These are phyloP conservation scores for Columba livia DNA, from an alignment of 2,113 vertebrate genomes.

Conservation along the genomic window DNA sequence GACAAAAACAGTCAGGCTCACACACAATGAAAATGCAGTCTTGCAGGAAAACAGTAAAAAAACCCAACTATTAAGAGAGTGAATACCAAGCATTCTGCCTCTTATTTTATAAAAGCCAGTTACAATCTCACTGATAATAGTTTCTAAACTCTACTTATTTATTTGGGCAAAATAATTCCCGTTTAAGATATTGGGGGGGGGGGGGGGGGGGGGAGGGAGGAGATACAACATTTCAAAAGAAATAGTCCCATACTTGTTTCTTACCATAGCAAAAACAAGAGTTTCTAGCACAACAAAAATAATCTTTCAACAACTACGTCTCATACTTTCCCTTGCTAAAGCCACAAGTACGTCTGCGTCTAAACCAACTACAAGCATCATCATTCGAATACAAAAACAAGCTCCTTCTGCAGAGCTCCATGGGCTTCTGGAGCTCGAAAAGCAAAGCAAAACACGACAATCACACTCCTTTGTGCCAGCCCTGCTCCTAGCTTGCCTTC, in stretches of 20 bases:
- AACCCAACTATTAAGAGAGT: not conserved
- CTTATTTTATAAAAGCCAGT: not conserved
- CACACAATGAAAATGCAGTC: not conserved
- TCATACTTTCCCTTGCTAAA: not conserved
- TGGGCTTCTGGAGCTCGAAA: not conserved
- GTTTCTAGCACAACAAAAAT: not conserved
- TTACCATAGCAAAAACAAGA: not conserved
- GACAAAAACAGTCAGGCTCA: not conserved
- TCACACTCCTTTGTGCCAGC: not conserved
- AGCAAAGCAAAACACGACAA: rapidly evolving
- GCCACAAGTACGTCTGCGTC: not conserved
- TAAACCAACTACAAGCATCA: not conserved
- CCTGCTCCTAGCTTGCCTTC: not conserved
- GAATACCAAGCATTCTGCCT: not conserved
- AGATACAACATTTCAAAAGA: not conserved
- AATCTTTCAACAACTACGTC: not conserved
- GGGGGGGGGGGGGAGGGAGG: too few relatives aligned
- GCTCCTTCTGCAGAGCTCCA: not conserved
- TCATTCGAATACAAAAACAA: not conserved
- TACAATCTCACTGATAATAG: not conserved
- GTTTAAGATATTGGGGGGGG: not conserved
- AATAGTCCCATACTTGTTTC: not conserved
- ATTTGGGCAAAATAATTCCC: not conserved
- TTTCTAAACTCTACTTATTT: not conserved
- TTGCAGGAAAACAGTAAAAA: not conserved